phyloP scores from a whole-genome alignment of 37 sponge, comb jelly and placozoan species.

The Aplysina aerophoba region DNA sequence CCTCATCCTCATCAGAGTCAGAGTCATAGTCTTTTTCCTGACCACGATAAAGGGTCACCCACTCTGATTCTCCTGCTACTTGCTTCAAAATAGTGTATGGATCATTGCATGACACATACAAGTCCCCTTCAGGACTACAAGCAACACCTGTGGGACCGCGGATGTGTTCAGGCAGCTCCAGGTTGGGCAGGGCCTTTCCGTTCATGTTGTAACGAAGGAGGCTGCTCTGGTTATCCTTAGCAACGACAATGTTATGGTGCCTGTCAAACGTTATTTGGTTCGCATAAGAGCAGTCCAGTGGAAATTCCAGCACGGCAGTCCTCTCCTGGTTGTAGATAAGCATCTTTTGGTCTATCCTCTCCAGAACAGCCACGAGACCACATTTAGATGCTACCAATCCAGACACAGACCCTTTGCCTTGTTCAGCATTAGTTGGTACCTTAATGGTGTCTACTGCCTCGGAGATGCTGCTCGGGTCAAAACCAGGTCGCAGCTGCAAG shows the following conservation, averaged over 20 bases:
- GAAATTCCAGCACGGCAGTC: neutral
- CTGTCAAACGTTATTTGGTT: conserved; percentile 11
- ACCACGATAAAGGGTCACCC: conserved; percentile 4
- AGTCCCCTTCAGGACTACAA: neutral
- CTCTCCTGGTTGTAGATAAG: neutral
- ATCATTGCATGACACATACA: neutral
- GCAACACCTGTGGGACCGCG: neutral
- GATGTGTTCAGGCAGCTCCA: neutral
- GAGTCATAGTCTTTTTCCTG: neutral
- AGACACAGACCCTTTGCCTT: neutral
- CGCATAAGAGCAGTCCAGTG: conserved; percentile 4
- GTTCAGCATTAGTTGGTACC: too few relatives aligned
- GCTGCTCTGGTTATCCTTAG: neutral
- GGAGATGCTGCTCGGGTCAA: too few relatives aligned
- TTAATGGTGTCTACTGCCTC: too few relatives aligned
- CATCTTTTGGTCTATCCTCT: neutral
- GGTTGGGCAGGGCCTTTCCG: conserved; percentile 3
- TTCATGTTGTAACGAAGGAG: conserved; percentile 19
- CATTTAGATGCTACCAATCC: neutral
- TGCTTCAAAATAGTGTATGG: neutral
- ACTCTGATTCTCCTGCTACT: neutral
- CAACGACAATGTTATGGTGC: neutral
- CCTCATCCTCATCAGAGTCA: neutral
- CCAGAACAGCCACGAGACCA: neutral
- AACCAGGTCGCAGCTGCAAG: too few relatives aligned